Conservation (phyloP, 2,797 vertebrate species). For the Zenarchopterus dispar region DNA sequence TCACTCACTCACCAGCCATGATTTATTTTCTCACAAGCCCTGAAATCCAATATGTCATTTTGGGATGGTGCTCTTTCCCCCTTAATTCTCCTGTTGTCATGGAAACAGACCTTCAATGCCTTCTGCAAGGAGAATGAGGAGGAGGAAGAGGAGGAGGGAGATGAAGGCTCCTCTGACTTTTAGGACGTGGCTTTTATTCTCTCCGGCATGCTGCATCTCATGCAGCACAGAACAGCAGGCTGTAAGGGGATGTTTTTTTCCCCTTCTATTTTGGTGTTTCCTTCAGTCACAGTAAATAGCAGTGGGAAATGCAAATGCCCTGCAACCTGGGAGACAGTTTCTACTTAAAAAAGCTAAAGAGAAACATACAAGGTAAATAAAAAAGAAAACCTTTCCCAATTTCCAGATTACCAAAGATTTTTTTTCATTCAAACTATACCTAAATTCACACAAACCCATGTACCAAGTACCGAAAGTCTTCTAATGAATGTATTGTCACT, state of each 20-base stretch:
- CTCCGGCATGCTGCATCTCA: slow-evolving; percentile 41
- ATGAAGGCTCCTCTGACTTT: slow-evolving; percentile 72
- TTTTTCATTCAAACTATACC: background rate
- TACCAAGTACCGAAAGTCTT: too few species aligned
- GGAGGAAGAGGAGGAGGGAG: slow-evolving; percentile 62
- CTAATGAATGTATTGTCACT: too few species aligned
- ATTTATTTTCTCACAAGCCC: slow-evolving; percentile 65
- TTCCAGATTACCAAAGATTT: background rate
- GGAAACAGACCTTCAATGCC: slow-evolving; percentile 81
- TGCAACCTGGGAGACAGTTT: slow-evolving; percentile 10
- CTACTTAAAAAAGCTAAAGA: slow-evolving; percentile 5
- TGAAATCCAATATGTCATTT: slow-evolving; percentile 75
- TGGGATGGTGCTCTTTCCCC: slow-evolving; percentile 72
- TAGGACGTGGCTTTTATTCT: slow-evolving; percentile 61
- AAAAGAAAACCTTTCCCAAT: background rate
- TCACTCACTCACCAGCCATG: slow-evolving; percentile 48
- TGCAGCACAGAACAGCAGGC: slow-evolving; percentile 48
- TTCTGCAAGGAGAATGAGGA: slow-evolving; percentile 71
- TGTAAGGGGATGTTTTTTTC: background rate
- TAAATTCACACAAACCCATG: background rate
- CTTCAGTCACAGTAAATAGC: slow-evolving; percentile 29
- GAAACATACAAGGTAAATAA: slow-evolving; percentile 2
- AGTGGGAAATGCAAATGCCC: slow-evolving; percentile 15
- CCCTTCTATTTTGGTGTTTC: slow-evolving; percentile 34
- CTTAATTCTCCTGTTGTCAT: slow-evolving; percentile 84